phyloP scores from a whole-genome alignment of 2,113 vertebrate genomes.

The Trochalopteron elliotii region DNA sequence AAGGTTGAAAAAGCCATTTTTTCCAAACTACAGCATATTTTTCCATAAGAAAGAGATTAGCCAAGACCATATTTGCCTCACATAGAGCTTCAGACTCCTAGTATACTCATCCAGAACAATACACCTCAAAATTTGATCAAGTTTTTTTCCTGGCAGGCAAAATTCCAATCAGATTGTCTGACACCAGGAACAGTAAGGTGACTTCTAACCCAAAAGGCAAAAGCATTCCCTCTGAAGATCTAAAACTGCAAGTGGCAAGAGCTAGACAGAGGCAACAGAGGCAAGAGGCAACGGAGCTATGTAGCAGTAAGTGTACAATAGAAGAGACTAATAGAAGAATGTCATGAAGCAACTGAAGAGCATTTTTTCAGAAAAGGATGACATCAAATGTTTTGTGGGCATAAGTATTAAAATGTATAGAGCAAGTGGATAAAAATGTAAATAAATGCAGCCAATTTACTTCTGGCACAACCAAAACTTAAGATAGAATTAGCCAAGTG shows the following conservation, averaged over 20 bases:
- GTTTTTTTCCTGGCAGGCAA: not conserved
- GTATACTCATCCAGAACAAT: not conserved
- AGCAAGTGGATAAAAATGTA: not conserved
- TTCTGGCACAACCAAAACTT: slow-evolving; percentile 11
- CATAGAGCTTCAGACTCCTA: not conserved
- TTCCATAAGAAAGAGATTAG: not conserved
- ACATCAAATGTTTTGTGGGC: slow-evolving; percentile 15
- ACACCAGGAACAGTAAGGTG: not conserved
- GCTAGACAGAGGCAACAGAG: not conserved
- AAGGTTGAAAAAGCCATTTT: not conserved
- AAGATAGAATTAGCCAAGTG: not conserved
- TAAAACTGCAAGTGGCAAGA: not conserved
- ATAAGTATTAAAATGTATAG: not conserved
- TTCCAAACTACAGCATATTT: not conserved
- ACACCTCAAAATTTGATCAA: not conserved
- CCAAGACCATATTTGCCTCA: slow-evolving; percentile 1
- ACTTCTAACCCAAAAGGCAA: not conserved
- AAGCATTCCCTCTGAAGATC: slow-evolving; percentile 24
- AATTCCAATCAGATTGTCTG: not conserved
- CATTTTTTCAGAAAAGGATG: slow-evolving; percentile 28
- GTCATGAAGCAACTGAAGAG: not conserved
- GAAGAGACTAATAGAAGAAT: not conserved
- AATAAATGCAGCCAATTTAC: slow-evolving; percentile 36
- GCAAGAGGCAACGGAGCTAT: not conserved
- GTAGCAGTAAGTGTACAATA: not conserved